These are phyloP conservation scores for Tor tambroides DNA, from an alignment of 2,113 vertebrate species.

Conservation along the genomic window DNA sequence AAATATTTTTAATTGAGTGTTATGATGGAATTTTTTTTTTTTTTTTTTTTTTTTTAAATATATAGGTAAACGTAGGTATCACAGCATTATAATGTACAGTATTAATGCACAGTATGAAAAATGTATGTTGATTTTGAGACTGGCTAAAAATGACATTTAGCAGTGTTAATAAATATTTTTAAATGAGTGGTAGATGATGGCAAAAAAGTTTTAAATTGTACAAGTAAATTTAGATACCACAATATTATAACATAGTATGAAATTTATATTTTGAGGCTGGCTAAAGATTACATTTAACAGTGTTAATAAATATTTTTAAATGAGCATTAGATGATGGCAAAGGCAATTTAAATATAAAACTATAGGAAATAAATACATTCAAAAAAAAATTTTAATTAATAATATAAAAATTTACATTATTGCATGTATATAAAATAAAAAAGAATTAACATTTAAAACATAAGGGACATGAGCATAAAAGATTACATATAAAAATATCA, in stretches of 20 bases:
- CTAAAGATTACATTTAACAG: neutral
- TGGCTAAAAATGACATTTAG: neutral
- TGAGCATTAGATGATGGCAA: neutral
- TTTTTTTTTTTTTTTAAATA: too few relatives aligned
- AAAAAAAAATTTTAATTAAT: too few relatives aligned
- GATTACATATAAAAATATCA: too few relatives aligned
- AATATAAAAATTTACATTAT: too few relatives aligned
- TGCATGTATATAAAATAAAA: too few relatives aligned
- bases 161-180: neutral
- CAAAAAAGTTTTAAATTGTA: too few relatives aligned
- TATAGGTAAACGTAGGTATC: neutral
- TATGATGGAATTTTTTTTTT: too few relatives aligned
- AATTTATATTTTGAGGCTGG: neutral
- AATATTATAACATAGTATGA: neutral
- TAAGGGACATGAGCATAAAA: too few relatives aligned
- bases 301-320: neutral
- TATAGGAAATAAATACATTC: too few relatives aligned
- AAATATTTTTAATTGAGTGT: too few relatives aligned
- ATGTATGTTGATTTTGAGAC: neutral
- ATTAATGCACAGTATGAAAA: neutral
- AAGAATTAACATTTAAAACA: too few relatives aligned
- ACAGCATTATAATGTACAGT: too few relatives aligned
- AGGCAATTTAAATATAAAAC: neutral
- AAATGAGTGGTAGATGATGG: neutral
- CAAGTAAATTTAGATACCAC: neutral